Evolutionary conservation across 92 coral and sea anemone species (phyloP).

Genomic region (Paragorgia papillata): DNA sequence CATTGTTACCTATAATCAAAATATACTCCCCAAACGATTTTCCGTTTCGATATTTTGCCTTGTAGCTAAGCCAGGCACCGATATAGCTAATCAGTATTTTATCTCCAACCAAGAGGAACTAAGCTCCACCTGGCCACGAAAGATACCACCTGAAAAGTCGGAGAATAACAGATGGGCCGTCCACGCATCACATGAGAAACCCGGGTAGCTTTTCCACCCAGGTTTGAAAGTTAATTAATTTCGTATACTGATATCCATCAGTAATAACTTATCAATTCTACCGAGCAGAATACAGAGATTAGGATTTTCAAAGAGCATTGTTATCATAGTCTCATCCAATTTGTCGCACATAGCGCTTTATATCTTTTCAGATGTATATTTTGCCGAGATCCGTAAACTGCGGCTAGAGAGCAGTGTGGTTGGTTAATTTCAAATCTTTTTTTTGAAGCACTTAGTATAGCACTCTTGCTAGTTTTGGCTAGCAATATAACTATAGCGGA

Average conservation of each 20-base stretch:
- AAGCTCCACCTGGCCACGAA: background rate
- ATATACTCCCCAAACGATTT: background rate
- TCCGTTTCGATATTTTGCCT: background rate
- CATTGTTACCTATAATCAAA: background rate
- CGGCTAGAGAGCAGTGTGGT: too few relatives aligned
- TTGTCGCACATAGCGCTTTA: slow-evolving; percentile 17
- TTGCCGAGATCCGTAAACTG: background rate
- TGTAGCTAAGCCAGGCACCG: background rate
- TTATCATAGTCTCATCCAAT: slow-evolving; percentile 24
- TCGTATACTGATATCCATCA: slow-evolving; percentile 30
- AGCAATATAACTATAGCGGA: too few relatives aligned
- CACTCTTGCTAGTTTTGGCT: too few relatives aligned
- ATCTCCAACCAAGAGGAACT: background rate
- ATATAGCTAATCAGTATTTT: slow-evolving; percentile 6
- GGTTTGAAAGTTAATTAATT: slow-evolving; percentile 28
- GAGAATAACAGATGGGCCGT: background rate
- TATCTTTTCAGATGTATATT: background rate
- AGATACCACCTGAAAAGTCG: background rate
- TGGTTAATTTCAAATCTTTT: too few relatives aligned
- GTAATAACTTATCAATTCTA: slow-evolving; percentile 40
- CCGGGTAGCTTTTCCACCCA: slow-evolving; percentile 2
- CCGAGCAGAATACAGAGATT: slow-evolving; percentile 34
- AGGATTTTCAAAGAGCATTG: slow-evolving; percentile 35
- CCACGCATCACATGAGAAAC: background rate
- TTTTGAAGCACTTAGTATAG: too few relatives aligned